These are phyloP conservation scores for Heliangelus exortis DNA, from an alignment of 2,797 vertebrate genomes.

Conservation along the genomic window DNA sequence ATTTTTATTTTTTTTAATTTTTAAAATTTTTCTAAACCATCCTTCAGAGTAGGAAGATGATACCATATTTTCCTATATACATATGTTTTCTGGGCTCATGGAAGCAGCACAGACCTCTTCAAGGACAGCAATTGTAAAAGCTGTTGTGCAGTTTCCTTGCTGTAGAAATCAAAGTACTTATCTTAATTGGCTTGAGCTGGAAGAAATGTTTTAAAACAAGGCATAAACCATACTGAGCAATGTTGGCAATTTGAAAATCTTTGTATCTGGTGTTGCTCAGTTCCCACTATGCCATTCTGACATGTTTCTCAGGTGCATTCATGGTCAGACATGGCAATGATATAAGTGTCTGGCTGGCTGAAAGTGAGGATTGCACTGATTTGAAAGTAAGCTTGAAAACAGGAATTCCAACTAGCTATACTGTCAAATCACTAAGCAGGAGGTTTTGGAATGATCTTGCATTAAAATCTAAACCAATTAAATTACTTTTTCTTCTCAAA, in stretches of 20 bases:
- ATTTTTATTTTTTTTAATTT: neutral
- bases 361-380: neutral
- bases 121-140: neutral
- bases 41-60: neutral
- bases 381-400: neutral
- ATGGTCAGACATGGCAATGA: neutral
- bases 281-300: neutral
- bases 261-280: neutral
- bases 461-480: neutral
- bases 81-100: constrained; percentile 24
- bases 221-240: neutral
- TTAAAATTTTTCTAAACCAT: neutral
- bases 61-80: neutral
- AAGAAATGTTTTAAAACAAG: neutral
- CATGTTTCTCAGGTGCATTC: neutral
- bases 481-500: neutral
- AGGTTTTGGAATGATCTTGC: neutral
- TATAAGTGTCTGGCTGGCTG: neutral
- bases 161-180: neutral
- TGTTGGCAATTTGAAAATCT: neutral
- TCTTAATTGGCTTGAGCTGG: neutral
- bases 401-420: neutral
- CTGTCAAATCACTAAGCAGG: neutral
- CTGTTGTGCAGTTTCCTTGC: constrained; percentile 33
- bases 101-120: constrained; percentile 44